Percentiles rank a stretch among this genome's conserved stretches.
phyloP scores from a whole-genome alignment of 1,140 invertebrate genomes.

The Dreissena polymorpha region DNA sequence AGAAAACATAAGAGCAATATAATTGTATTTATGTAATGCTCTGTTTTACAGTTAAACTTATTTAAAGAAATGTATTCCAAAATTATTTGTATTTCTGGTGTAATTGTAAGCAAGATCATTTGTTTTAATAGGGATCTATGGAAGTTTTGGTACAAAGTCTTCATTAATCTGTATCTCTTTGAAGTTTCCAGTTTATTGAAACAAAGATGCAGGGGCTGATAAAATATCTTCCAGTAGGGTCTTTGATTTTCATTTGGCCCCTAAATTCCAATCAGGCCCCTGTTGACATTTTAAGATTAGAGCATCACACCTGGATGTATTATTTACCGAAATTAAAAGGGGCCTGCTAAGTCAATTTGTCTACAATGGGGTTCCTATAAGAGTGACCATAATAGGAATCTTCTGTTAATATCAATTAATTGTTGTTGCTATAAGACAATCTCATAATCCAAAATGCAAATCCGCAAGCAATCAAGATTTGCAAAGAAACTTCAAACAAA shows the following conservation, averaged over 20 bases:
- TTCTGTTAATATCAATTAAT: not conserved
- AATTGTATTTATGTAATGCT: no score
- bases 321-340: constrained; percentile 2
- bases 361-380: not conserved
- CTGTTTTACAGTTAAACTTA: no score
- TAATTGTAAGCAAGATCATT: no score
- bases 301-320: not conserved
- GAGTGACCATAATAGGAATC: not conserved
- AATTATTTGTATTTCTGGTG: no score
- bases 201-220: not conserved
- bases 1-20: no score
- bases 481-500: no score
- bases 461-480: no score
- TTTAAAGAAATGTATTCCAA: no score
- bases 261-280: constrained; percentile 4
- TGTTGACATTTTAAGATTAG: constrained; percentile 27
- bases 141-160: no score
- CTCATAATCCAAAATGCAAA: no score
- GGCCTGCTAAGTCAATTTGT: not conserved
- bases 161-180: constrained; percentile 6
- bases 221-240: constrained; percentile 1
- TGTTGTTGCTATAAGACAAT: no score
- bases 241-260: constrained; percentile 22
- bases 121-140: no score
- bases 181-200: constrained; percentile 40